Evolutionary conservation across 2,888 invertebrate species (phyloP).

Genomic region (Parnassius smintheus): DNA sequence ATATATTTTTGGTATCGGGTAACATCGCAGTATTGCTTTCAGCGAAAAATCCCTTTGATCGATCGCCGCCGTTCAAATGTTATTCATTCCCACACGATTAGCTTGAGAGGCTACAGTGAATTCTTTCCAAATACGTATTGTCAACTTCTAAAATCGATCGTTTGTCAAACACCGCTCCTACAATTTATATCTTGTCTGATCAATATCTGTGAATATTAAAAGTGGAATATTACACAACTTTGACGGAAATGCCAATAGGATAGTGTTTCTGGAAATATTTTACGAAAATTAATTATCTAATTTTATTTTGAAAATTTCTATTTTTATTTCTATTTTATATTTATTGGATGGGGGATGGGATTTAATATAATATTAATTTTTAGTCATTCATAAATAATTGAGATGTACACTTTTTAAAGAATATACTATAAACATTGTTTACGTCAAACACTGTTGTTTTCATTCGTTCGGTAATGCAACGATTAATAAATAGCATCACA

Average conservation of each 20-base stretch:
- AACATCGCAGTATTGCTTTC: slow-evolving; percentile 57
- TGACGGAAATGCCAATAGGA: no score
- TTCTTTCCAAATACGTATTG: slow-evolving; percentile 40
- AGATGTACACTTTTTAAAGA: slow-evolving; percentile 22
- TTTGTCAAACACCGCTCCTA: slow-evolving; percentile 41
- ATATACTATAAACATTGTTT: slow-evolving; percentile 14
- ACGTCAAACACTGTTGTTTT: slow-evolving; percentile 14
- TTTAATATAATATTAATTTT: neutral
- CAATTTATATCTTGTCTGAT: no score
- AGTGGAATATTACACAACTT: no score
- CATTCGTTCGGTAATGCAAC: slow-evolving; percentile 7
- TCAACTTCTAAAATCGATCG: slow-evolving; percentile 61
- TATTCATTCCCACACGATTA: slow-evolving; percentile 74
- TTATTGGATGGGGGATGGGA: no score
- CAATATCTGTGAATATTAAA: no score
- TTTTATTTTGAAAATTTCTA: no score
- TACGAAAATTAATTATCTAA: no score
- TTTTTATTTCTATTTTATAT: no score
- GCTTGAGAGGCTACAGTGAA: slow-evolving; percentile 43
- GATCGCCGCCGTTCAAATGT: slow-evolving; percentile 64
- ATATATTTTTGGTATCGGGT: slow-evolving; percentile 54
- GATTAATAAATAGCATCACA: slow-evolving; percentile 46
- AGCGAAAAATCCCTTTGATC: slow-evolving; percentile 69
- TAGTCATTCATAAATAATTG: slow-evolving; percentile 28
- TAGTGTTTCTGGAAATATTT: no score